phyloP scores from a whole-genome alignment of 2,113 vertebrate genomes.

The Astur gentilis region DNA sequence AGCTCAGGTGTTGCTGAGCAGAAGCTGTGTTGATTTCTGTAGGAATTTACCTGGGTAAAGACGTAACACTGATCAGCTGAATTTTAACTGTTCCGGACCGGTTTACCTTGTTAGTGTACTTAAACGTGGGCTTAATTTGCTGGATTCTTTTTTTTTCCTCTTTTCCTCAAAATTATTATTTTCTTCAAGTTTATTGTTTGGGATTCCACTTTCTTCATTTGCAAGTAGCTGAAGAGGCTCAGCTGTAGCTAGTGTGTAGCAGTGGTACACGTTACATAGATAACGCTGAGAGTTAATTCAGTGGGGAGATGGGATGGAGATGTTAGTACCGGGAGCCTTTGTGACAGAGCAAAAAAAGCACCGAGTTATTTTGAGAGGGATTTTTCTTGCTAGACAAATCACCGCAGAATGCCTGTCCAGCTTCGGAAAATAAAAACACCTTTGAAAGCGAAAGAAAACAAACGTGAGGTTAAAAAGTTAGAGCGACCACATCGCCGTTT shows the following conservation, averaged over 20 bases:
- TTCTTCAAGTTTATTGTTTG: not conserved
- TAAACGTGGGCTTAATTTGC: not conserved
- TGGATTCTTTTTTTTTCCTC: not conserved
- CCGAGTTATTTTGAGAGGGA: not conserved
- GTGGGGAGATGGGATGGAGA: not conserved
- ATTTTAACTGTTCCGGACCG: not conserved
- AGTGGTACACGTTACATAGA: rapidly evolving
- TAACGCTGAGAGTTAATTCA: not conserved
- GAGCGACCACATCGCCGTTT: not conserved
- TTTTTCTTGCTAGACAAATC: not conserved
- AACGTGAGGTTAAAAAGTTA: not conserved
- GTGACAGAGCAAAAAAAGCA: not conserved
- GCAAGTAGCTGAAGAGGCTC: not conserved
- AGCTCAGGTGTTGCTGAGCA: not conserved
- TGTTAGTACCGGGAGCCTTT: not conserved
- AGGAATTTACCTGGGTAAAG: not conserved
- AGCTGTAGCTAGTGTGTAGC: not conserved
- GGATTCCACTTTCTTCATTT: not conserved
- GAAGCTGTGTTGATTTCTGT: not conserved
- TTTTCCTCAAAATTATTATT: not conserved
- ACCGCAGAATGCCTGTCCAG: not conserved
- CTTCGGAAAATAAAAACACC: not conserved
- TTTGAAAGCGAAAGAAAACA: not conserved
- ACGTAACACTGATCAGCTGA: not conserved
- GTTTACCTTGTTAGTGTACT: not conserved